These are phyloP conservation scores for Rhamphomyia laevipes DNA, from an alignment of 2,888 invertebrate genomes.

Conservation along the genomic window DNA sequence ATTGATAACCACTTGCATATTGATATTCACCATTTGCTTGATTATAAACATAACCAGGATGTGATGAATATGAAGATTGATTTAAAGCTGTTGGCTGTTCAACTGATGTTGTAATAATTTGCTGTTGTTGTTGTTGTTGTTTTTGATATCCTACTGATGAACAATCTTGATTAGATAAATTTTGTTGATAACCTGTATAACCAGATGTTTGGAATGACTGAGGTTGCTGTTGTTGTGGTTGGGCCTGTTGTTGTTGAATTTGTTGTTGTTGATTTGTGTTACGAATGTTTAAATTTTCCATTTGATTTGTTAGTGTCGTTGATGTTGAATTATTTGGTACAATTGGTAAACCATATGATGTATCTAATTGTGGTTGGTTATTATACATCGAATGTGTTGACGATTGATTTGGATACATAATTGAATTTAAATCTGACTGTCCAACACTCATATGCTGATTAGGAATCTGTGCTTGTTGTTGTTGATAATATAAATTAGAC, in stretches of 20 bases:
- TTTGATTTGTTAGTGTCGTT: conserved; percentile 1
- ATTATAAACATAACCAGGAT: conserved; percentile 52
- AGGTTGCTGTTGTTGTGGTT: not conserved
- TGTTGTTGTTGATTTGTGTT: conserved; percentile 1
- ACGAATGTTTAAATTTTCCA: conserved; percentile 5
- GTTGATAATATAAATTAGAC: conserved; percentile 14
- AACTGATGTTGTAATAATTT: not conserved
- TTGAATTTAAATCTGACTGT: conserved; percentile 21
- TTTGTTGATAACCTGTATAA: too few relatives aligned
- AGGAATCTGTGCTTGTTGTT: too few relatives aligned
- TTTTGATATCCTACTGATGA: conserved; percentile 5
- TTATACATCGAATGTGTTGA: too few relatives aligned
- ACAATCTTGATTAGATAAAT: conserved; percentile 5
- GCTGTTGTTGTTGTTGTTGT: conserved; percentile 7
- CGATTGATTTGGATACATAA: conserved; percentile 15
- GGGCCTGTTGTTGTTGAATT: not conserved
- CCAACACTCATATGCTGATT: conserved; percentile 15
- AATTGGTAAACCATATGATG: too few relatives aligned
- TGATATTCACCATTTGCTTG: conserved; percentile 44
- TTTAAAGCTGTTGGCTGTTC: not conserved
- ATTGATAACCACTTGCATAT: conserved; percentile 50
- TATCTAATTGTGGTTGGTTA: too few relatives aligned
- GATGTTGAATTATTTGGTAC: not conserved
- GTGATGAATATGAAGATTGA: conserved; percentile 23
- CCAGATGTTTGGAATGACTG: too few relatives aligned